Base-by-base conservation (phyloP, 2,113 vertebrate genomes). In the Percina caprodes region DNA sequence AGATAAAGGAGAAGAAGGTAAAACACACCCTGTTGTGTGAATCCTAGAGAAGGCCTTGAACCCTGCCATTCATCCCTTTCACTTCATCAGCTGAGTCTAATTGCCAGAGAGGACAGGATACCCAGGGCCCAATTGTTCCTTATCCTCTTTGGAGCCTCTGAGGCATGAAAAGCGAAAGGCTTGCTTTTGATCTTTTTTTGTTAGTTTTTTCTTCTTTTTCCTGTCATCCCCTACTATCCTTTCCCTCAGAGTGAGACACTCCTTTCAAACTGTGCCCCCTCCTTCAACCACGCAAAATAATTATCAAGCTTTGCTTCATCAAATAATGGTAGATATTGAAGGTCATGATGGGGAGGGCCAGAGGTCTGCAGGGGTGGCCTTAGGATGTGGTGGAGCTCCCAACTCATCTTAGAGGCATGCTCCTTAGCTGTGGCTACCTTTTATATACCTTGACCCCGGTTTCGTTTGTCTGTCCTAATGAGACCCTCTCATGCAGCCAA, bases 51-150 rank as follows among this genome's bases (percentile, higher is more conserved):
- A 97, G 97, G 97, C 97, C 98, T 98, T 99, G 97, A 99, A 98
- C 97, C 96, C 96, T 97, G 96, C 96, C 97, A 98, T 98, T 99
- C 97, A 98, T 95, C 95, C 97, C 95, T 98, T 98, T 99, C 97
- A 98, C 96, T 96, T 96, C 97, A 98, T 98, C 97, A 98, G 97
- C 97, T 98, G 97, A 98, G 97, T 97, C 97, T 99, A 98, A 99
- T 98, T 99, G 97, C 97, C 96, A 97, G 96, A 99, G 97, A 98
- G 97, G 97, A 97, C 96, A 96, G 96, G 96, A 98, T 97, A 98
- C 97, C 97, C 96, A 93, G 95, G 95, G 96, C 95, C 96, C 96
- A 96, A 98, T 99, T 98, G 97, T 98, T 97, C 97, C 96, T 96
- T 96, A 96, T 98, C 97, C 97, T 98, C 96, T 98, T 99, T 99